These are phyloP conservation scores for Ceyx melanurus DNA, from an alignment of 2,113 vertebrate species.

Conservation along the genomic window DNA sequence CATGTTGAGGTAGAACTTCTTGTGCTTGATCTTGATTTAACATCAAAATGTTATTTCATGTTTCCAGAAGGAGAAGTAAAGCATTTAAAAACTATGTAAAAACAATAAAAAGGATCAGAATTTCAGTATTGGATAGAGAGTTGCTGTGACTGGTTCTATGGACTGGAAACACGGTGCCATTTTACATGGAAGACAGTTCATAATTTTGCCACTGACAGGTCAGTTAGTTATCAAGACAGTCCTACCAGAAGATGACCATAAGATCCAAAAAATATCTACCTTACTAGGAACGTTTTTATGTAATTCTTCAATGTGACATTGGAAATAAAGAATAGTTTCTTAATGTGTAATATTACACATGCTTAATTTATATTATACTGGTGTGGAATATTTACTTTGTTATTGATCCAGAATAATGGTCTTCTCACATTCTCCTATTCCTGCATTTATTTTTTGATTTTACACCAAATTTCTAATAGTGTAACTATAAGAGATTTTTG, in stretches of 20 bases:
- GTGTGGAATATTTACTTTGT: background rate
- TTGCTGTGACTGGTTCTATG: background rate
- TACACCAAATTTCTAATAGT: background rate
- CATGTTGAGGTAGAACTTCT: too few species aligned
- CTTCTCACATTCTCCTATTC: background rate
- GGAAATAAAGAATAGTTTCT: background rate
- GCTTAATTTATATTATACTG: background rate
- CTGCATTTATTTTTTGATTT: background rate
- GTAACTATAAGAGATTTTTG: background rate
- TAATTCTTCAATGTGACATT: background rate
- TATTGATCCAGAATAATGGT: background rate
- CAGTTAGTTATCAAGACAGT: background rate
- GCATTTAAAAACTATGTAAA: background rate
- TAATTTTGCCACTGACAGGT: background rate
- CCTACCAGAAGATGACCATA: background rate
- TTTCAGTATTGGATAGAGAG: background rate
- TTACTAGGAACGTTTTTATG: background rate
- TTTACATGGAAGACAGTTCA: background rate
- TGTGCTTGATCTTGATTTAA: background rate
- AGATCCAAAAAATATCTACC: background rate
- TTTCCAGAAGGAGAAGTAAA: background rate
- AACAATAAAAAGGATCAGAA: background rate
- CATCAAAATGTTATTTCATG: background rate
- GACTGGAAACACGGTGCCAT: background rate
- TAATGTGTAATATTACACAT: background rate